Conservation (phyloP, 2,113 vertebrate species). For the Scomber japonicus region DNA sequence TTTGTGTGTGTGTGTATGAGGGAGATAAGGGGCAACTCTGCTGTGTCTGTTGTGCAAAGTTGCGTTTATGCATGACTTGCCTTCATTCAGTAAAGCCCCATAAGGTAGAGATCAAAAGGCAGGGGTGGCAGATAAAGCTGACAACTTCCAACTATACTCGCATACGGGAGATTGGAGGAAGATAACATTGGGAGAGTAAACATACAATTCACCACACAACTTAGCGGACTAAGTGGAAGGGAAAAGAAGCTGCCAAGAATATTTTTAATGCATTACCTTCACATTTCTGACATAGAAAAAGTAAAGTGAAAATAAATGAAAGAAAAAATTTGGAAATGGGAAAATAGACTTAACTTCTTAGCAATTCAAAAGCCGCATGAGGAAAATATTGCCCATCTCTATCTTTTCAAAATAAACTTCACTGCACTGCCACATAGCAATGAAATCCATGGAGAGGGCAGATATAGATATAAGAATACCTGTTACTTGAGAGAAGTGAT, state of each 20-base stretch:
- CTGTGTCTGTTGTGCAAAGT: background rate
- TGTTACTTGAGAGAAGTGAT: background rate
- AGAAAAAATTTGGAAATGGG: background rate
- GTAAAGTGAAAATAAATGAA: background rate
- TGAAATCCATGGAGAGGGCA: background rate
- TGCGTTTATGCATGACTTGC: conserved; percentile 49
- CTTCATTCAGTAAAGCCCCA: conserved; percentile 49
- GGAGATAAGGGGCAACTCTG: background rate
- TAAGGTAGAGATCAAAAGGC: conserved; percentile 59
- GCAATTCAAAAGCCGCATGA: background rate
- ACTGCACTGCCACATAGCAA: conserved; percentile 11
- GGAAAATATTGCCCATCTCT: conserved; percentile 16
- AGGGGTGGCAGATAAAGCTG: conserved; percentile 62
- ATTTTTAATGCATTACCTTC: conserved; percentile 41
- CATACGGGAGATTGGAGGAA: conserved; percentile 21
- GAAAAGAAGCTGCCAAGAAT: conserved; percentile 10
- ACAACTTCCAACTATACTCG: conserved; percentile 54
- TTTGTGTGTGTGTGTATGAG: conserved; percentile 1
- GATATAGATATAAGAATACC: conserved; percentile 56
- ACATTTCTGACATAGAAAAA: conserved; percentile 28
- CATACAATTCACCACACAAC: conserved; percentile 31
- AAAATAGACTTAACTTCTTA: conserved; percentile 5
- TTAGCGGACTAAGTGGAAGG: background rate
- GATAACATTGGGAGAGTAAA: conserved; percentile 41
- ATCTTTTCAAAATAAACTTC: conserved; percentile 33